Evolutionary conservation across 2,888 invertebrate species (phyloP), one percentile per base, ranked within the genome.

Genomic region (Drepanosiphum platanoidis): DNA sequence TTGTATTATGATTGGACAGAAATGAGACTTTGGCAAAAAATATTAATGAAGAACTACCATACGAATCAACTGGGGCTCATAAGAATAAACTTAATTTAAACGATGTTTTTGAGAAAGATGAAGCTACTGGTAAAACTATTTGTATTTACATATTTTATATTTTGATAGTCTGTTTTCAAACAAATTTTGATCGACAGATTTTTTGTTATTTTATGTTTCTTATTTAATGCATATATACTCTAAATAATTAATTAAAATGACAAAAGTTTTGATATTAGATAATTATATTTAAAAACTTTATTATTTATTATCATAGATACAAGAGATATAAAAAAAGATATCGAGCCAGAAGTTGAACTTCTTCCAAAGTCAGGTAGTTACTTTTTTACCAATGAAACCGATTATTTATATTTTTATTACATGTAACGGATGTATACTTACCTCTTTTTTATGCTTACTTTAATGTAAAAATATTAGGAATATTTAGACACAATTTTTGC

Each of bases 51-150:
- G 84, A 84, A 22, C 18, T 84, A 0, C 84, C 84, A 0, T 84
- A 84, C 27, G 84, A 84, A 30, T 84, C 84, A 58, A 84, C 84
- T 13, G 84, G 84, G 8, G 84, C 30, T 5, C 84, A 84, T 68
- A 84, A 68, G 5, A 77, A 39, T 77, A 84, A 84, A 77, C 68
- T 39, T 36, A 68, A 30, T 58, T 36, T 84, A 58, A 34, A 68
- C 5, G 58, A 84, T 22, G 58, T 77, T 36, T 77, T 84, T 77
- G 77, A 77, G 8, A 77, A 77, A 77, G 39, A 70, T 36, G 46
- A 70, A 11, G 58, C 32, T 13, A 27, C 52, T 77, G 68, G 84
- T 84, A 84, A 75, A 7, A 0, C 22, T 32, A 46, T 22, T 66
- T 64, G 4, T 32, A 30, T 52, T 3, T 36, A 22, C 27, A 30